Base-by-base conservation (phyloP, 2,113 vertebrate species). In the Hucho hucho region DNA sequence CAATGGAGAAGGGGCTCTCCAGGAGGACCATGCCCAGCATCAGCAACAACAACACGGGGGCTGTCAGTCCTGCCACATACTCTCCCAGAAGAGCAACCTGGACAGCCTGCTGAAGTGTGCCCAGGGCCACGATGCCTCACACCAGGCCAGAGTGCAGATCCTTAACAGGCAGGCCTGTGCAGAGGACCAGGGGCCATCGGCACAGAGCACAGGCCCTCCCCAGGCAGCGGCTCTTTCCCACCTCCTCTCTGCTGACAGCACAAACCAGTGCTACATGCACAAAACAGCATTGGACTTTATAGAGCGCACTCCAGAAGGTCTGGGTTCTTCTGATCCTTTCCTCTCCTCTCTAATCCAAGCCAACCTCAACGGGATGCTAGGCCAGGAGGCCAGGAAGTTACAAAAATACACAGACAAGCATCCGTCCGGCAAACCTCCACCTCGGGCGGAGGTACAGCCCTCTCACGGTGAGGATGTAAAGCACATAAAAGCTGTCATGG, bases 31-130 rank as follows among this genome's bases (percentile, higher is more conserved):
- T 18, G 64, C 28, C 7, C 28, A 43, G 66, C 76, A 77, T 18
- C 64, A 32, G 20, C 64, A 67, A 18, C 64, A 67, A 26, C 64
- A 67, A 43, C 64, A 70, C 28, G 75, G 83, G 20, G 74, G 88
- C 26, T 93, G 92, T 87, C 80, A 87, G 25, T 89, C 92, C 11
- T 93, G 90, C 65, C 75, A 91, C 47, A 82, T 91, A n/a, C 80
- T 91, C 1, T 88, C 90, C 0, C 87, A 90, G 32, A 86, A 79
- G n/a, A 86, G 83, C 68, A 85, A 83, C 65, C 71, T 92, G 56
- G 90, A 89, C 72, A 82, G 87, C 7, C 75, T 91, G 63, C 82
- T 93, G 11, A 89, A 80, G 73, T 90, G 89, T 84, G 88, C 89
- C 49, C 75, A 64, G 12, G 78, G 81, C 12, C 28, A 87, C 46